Evolutionary conservation across 2,888 invertebrate species (phyloP).

Genomic region (Bellardia bayeri): DNA sequence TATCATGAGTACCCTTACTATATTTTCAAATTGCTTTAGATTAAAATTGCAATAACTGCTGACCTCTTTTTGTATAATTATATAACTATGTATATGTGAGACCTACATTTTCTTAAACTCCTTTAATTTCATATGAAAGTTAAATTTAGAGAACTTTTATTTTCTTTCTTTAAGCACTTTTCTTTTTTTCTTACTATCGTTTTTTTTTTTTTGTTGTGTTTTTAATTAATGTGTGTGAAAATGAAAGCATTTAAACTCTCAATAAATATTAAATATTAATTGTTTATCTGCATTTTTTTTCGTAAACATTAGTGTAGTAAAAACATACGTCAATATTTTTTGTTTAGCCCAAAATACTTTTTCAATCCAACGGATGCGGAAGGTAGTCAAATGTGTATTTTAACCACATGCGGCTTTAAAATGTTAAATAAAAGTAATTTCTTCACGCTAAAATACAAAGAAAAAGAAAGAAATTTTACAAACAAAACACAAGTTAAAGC

Average conservation of each 20-base stretch:
- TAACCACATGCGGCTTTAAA: conserved; percentile 24
- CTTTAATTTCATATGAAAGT: neutral
- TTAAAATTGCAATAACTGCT: too few relatives aligned
- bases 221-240: neutral
- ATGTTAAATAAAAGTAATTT: conserved; percentile 16
- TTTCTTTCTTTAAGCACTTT: neutral
- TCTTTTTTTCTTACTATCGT: neutral
- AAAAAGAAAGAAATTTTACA: neutral
- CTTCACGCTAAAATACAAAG: neutral
- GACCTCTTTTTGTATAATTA: too few relatives aligned
- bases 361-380: conserved; percentile 47
- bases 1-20: too few relatives aligned
- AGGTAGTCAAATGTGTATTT: conserved; percentile 21
- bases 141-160: conserved; percentile 30
- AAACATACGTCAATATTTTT: neutral
- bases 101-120: too few relatives aligned
- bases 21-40: too few relatives aligned
- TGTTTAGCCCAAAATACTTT: neutral
- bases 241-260: conserved; percentile 34
- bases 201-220: neutral
- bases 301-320: neutral
- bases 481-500: neutral
- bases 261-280: neutral
- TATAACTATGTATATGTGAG: too few relatives aligned
- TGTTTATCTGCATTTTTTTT: neutral